phyloP scores from a whole-genome alignment of 2,797 vertebrate species.

The Strix occidentalis region DNA sequence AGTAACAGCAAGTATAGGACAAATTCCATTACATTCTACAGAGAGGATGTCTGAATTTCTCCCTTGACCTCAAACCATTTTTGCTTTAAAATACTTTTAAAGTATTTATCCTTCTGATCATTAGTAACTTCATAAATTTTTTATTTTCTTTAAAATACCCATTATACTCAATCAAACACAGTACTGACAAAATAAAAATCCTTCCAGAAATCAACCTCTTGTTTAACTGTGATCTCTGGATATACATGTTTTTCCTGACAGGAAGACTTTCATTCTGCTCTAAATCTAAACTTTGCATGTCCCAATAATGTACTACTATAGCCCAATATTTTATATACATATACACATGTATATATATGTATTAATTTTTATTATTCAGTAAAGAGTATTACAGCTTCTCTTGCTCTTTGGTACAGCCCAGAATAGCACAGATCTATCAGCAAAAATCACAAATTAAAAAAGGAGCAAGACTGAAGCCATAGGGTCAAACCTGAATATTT shows the following conservation, averaged over 20 bases:
- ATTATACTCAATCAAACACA: neutral
- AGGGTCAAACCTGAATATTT: neutral
- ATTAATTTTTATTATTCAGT: neutral
- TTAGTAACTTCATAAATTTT: neutral
- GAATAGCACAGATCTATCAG: neutral
- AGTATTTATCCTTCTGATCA: neutral
- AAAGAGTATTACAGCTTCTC: neutral
- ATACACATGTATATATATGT: too few relatives aligned
- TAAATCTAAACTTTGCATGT: neutral
- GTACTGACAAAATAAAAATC: neutral
- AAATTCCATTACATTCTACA: neutral
- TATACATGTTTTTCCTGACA: neutral
- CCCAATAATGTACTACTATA: neutral
- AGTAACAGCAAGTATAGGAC: neutral
- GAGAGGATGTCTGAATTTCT: neutral
- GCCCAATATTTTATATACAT: too few relatives aligned
- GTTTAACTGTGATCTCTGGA: neutral
- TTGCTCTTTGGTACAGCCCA: neutral
- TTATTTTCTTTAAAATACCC: neutral
- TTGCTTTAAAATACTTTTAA: neutral
- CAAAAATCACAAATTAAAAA: neutral
- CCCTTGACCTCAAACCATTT: neutral
- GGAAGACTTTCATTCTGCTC: neutral
- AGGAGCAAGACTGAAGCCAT: neutral
- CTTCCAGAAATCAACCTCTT: neutral